phyloP scores from a whole-genome alignment of 1,140 invertebrate species.

The Drosophila mayri region DNA sequence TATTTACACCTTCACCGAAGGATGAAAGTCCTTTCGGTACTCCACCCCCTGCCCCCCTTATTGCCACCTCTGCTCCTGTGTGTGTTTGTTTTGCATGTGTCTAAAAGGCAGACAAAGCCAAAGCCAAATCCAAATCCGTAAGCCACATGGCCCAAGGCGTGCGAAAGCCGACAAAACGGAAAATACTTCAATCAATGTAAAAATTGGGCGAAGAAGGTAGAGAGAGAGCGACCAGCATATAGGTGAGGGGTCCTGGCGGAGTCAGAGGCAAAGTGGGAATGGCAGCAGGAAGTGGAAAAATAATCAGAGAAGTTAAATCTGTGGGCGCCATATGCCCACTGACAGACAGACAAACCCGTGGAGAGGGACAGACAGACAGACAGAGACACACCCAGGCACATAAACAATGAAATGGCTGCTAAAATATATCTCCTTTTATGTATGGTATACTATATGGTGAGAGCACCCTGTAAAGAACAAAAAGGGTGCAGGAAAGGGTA shows the following conservation, averaged over 20 bases:
- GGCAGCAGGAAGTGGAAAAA: conserved; percentile 66
- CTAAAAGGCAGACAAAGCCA: conserved; percentile 69
- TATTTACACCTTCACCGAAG: conserved; percentile 73
- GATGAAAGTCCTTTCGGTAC: conserved; percentile 22
- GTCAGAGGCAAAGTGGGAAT: conserved; percentile 4
- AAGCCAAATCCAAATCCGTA: conserved; percentile 63
- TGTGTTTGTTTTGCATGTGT: conserved; percentile 74
- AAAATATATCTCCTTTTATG: conserved; percentile 63
- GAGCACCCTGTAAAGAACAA: conserved; percentile 54
- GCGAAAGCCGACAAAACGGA: conserved; percentile 70
- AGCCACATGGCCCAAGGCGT: conserved; percentile 76
- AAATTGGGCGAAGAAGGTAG: conserved; percentile 51
- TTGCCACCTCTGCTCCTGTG: conserved; percentile 3
- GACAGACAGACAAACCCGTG: conserved; percentile 1
- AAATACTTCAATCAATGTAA: conserved; percentile 84
- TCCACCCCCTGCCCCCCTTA: neutral
- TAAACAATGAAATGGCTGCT: conserved; percentile 75
- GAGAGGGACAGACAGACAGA: conserved; percentile 19
- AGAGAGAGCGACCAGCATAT: neutral
- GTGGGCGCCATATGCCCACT: conserved; percentile 66
- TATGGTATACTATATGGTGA: conserved; percentile 11
- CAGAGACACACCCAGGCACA: conserved; percentile 59
- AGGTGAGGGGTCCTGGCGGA: conserved; percentile 1
- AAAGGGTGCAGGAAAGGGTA: conserved; percentile 15
- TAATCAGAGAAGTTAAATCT: conserved; percentile 81